phyloP scores from a whole-genome alignment of 1,140 invertebrate genomes.

The Daktulosphaira vitifoliae region DNA sequence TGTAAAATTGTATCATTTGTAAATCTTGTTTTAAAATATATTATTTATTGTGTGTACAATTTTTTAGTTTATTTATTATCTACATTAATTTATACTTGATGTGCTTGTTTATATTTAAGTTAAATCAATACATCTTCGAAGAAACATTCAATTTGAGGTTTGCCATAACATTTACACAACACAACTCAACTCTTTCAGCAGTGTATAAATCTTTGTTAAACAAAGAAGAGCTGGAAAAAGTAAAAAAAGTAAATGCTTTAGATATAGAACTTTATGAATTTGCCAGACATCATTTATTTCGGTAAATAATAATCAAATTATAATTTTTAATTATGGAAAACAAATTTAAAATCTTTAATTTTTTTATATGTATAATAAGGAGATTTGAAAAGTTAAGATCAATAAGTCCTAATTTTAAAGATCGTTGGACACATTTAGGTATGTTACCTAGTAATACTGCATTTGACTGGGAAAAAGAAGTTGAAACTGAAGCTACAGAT shows the following conservation, averaged over 20 bases:
- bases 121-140: constrained; percentile 94
- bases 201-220: constrained; percentile 64
- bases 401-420: constrained; percentile 68
- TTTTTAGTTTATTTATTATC: no score
- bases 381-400: constrained; percentile 71
- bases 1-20: no score
- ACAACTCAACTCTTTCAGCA: constrained; percentile 77
- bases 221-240: constrained; percentile 59
- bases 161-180: constrained; percentile 76
- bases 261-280: constrained; percentile 91
- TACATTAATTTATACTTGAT: no score
- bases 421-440: constrained; percentile 68
- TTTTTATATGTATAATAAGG: constrained; percentile 36
- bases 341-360: background rate
- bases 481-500: constrained; percentile 54
- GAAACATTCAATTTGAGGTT: constrained; percentile 92
- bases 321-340: constrained; percentile 38
- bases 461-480: constrained; percentile 77
- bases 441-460: constrained; percentile 66
- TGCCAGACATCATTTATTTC: constrained; percentile 78
- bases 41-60: no score
- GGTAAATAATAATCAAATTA: constrained; percentile 43
- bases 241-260: constrained; percentile 73
- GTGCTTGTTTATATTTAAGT: no score
- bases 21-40: no score